Evolutionary conservation across 2,797 vertebrate species (phyloP), one percentile per base, ranked within the genome.

Genomic region (Vultur gryphus): DNA sequence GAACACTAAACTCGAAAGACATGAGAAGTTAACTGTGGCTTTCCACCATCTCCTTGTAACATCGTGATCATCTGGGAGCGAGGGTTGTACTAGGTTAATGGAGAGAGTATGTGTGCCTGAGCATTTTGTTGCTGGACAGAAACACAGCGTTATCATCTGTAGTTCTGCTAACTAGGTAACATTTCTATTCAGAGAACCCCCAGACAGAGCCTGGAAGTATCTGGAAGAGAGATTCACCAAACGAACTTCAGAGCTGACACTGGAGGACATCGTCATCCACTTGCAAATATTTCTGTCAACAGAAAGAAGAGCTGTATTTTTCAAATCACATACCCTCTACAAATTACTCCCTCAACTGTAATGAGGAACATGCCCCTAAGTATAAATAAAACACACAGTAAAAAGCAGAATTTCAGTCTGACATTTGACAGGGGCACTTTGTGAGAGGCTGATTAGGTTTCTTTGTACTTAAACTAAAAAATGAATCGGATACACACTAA

Each of bases 361-460:
- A 96, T 93, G 87, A 95, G 88, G 93, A 90, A 90, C 46, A 65
- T 93, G 65, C 35, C 90, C 37, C 72, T 62, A 89, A 39, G 87
- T 86, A 83, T 88, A 95, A 95, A 87, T 75, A 91, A 87, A 96
- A 72, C 39, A 69, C 43, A 64, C 69, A 58, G 89, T 70, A 85
- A 92, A 83, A 81, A 85, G 44, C 24, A 62, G 57, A 80, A 83
- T 90, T 94, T 92, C 71, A 65, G 49, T 87, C 67, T 89, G 86
- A 77, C 35, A 67, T 94, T 89, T 89, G 84, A 72, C 81, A 90
- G 82, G 57, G 51, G 37, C 33, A 91, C 41, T 90, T 94, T 81
- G 57, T 37, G 35, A 89, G 58, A 78, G 14, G 39, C 16, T 71
- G 57, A 44, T 43, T 79, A 75, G 23, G 8, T 69, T 93, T 94